phyloP scores from a whole-genome alignment of 2,888 invertebrate genomes.

The Choreutis nemorana region DNA sequence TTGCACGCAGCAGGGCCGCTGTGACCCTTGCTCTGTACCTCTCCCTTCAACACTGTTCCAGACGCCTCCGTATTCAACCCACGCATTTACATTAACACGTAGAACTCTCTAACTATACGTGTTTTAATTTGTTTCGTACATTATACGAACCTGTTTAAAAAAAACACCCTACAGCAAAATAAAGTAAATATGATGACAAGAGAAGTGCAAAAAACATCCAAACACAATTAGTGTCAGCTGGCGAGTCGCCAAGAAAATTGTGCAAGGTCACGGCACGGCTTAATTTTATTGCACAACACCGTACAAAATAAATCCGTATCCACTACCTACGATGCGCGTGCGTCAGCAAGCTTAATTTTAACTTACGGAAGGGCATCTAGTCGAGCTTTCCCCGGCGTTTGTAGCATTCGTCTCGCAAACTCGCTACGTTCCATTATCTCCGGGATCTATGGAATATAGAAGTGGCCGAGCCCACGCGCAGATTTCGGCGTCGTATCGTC shows the following conservation, averaged over 20 bases:
- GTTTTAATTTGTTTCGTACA: too few relatives aligned
- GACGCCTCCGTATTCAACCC: slow-evolving; percentile 7
- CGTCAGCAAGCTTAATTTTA: slow-evolving; percentile 57
- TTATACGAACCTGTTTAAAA: too few relatives aligned
- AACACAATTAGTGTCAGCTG: too few relatives aligned
- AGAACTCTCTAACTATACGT: too few relatives aligned
- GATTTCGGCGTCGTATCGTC: slow-evolving; percentile 37
- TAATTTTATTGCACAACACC: slow-evolving; percentile 55
- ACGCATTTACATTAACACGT: slow-evolving; percentile 4
- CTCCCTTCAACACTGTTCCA: slow-evolving; percentile 15
- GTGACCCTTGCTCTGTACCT: slow-evolving; percentile 52
- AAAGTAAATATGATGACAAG: too few relatives aligned
- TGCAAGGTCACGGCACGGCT: slow-evolving; percentile 50
- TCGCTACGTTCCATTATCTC: slow-evolving; percentile 31
- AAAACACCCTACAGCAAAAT: too few relatives aligned
- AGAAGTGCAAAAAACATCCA: too few relatives aligned
- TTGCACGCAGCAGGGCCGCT: slow-evolving; percentile 51
- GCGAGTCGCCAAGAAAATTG: slow-evolving; percentile 44
- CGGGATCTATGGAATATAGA: slow-evolving; percentile 29
- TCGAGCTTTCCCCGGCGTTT: slow-evolving; percentile 36
- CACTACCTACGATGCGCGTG: slow-evolving; percentile 37
- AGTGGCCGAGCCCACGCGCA: slow-evolving; percentile 33
- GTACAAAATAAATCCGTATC: slow-evolving; percentile 47
- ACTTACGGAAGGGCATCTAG: slow-evolving; percentile 54
- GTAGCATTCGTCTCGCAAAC: slow-evolving; percentile 27